A percentile compares a stretch with the other conserved stretches of the same genome.
Evolutionary conservation across 2,888 invertebrate species (phyloP).

Genomic region (Pristionchus mayeri): DNA sequence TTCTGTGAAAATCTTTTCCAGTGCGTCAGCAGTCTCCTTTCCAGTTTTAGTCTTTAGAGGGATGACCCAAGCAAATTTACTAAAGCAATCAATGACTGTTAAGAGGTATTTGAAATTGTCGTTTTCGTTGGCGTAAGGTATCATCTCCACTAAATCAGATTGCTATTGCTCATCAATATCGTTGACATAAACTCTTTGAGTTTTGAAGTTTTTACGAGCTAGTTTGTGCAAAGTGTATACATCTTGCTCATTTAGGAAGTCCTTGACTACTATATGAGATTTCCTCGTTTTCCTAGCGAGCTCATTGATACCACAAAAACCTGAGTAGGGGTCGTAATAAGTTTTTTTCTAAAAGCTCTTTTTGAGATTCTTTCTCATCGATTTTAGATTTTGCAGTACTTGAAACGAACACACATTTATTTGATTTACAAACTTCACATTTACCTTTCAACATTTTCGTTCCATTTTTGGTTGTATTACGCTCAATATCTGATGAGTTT

Average conservation of each 20-base stretch:
- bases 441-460: slow-evolving; percentile 48
- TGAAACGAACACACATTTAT: slow-evolving; percentile 57
- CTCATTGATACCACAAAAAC: slow-evolving; percentile 61
- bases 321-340: slow-evolving; percentile 56
- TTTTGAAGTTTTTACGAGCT: slow-evolving; percentile 59
- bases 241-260: slow-evolving; percentile 61
- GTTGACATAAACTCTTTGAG: slow-evolving; percentile 57
- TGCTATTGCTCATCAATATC: slow-evolving; percentile 63
- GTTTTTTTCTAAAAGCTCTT: slow-evolving; percentile 50
- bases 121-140: slow-evolving; percentile 62
- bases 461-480: slow-evolving; percentile 44
- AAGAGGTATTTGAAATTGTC: slow-evolving; percentile 55
- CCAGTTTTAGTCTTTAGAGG: slow-evolving; percentile 60
- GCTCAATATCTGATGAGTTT: too few relatives aligned
- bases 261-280: slow-evolving; percentile 55
- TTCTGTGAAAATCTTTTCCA: slow-evolving; percentile 58
- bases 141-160: slow-evolving; percentile 65
- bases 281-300: slow-evolving; percentile 52
- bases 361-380: slow-evolving; percentile 38
- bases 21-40: slow-evolving; percentile 61
- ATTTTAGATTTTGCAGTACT: too few relatives aligned
- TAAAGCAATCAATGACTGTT: slow-evolving; percentile 57
- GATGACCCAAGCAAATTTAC: slow-evolving; percentile 61
- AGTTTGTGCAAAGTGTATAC: slow-evolving; percentile 62
- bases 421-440: slow-evolving; percentile 55